A percentile compares a stretch with the other conserved stretches of the same genome.
These are phyloP conservation scores for Corella eumyota DNA, from an alignment of 23 tunicate species.

Conservation along the genomic window DNA sequence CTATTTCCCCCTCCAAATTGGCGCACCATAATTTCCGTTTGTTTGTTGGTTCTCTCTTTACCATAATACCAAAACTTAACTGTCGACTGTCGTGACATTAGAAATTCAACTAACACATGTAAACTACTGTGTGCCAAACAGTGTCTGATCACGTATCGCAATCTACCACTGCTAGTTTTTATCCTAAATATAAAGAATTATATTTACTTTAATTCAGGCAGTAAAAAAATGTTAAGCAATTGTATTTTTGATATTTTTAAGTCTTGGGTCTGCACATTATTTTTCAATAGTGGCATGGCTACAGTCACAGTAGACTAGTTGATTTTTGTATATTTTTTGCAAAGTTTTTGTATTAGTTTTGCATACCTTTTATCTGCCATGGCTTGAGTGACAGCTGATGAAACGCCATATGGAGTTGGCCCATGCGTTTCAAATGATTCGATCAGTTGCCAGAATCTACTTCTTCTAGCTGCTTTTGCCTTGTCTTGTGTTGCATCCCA, in stretches of 20 bases:
- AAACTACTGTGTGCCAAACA: constrained; percentile 48
- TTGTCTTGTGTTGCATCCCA: constrained; percentile 46
- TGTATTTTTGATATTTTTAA: no score
- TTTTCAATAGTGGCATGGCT: no score
- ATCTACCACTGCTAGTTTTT: constrained; percentile 43
- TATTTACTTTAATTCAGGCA: no score
- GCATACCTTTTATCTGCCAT: constrained; percentile 43
- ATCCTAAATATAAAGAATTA: no score
- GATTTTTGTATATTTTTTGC: no score
- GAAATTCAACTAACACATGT: constrained; percentile 58
- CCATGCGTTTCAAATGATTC: constrained; percentile 56
- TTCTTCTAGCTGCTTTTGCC: constrained; percentile 41
- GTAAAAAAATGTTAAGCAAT: no score
- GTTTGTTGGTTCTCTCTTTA: constrained; percentile 6
- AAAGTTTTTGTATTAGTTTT: no score
- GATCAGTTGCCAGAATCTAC: constrained; percentile 52
- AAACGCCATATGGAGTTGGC: constrained; percentile 45
- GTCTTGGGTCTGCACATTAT: no score
- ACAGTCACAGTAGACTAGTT: no score
- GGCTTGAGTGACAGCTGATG: constrained; percentile 37
- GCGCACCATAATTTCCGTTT: constrained; percentile 17
- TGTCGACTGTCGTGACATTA: constrained; percentile 22
- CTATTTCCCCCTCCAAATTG: constrained; percentile 42
- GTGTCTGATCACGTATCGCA: constrained; percentile 46
- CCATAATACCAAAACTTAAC: constrained; percentile 31